phyloP scores from a whole-genome alignment of 2,797 vertebrate species.

The Uromys caudimaculatus region DNA sequence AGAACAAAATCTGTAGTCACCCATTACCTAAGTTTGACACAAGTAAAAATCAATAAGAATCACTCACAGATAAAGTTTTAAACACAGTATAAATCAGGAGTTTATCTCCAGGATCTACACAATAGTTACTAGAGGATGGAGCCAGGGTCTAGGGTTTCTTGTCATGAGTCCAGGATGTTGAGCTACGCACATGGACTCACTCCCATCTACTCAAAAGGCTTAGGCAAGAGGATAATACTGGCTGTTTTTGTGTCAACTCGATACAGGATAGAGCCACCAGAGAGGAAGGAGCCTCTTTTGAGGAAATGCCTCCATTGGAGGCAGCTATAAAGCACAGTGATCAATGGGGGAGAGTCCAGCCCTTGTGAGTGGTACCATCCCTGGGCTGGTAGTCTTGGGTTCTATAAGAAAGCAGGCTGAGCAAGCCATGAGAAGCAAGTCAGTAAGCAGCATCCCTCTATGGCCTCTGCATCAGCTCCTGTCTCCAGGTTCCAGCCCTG shows the following conservation, averaged over 20 bases:
- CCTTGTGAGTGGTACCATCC: background rate
- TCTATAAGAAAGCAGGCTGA: background rate
- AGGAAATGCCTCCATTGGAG: background rate
- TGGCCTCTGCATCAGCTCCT: background rate
- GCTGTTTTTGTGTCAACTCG: background rate
- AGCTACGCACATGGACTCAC: fast-evolving
- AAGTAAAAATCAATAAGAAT: background rate
- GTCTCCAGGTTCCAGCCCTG: background rate
- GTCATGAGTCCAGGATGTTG: fast-evolving
- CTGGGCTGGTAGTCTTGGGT: background rate
- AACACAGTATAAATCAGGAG: background rate
- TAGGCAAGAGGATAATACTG: background rate
- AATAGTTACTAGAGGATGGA: no score
- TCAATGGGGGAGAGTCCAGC: background rate
- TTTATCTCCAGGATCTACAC: background rate
- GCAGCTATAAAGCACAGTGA: background rate
- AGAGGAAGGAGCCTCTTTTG: background rate
- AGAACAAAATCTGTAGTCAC: background rate
- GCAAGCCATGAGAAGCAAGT: background rate
- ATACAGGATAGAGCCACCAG: background rate
- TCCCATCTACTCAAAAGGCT: background rate
- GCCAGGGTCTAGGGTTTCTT: no score
- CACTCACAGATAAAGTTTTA: background rate
- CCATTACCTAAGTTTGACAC: background rate
- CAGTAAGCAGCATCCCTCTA: background rate